Base-by-base conservation (phyloP, 2,888 invertebrate species). In the Onchidella celtica region DNA sequence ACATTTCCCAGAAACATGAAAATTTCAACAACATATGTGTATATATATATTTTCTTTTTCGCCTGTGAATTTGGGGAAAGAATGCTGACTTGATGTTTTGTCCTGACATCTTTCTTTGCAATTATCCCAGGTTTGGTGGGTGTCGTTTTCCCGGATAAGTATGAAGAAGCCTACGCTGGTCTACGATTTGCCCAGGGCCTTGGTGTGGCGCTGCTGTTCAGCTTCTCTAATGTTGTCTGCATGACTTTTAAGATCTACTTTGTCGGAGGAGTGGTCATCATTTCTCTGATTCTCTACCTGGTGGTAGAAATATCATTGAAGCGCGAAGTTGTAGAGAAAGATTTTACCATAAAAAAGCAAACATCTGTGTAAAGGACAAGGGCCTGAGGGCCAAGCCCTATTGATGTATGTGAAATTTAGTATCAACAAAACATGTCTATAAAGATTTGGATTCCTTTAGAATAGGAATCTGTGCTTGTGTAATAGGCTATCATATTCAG, bases 131-230 rank as follows among this genome's bases (percentile, higher is more conserved):
- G 91, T 86, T 69, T 92, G 81, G 86, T 92, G 66, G 91, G 91
- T 0, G 84, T 89, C 0, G 73, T 91, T n/a, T 92, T 92, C 80
- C 86, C 88, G 1, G 88, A 91, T 65, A 87, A 89, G 40, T 91
- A 89, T 69, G 92, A 92, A 79, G 88, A 90, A 24, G 92, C 92
- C 0, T 92, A 91, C 79, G 90, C 92, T 0, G 90, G 90, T 4
- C 86, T 90, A 38, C 89, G 91, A 34, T 86, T 92, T 65, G 86
- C 90, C 38, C 91, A 92, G 80, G 91, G 92, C 0, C 70, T 92
- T 0, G 91, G 90, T 6, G 88, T 89, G 4, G 88, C 90, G 21
- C 65, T 91, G 0, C 87, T 88, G 38, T 91, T 91, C 78, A 81
- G 84, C 38, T 86, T 89, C 59, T 88, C 91, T 21, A 88, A 86